Base-by-base conservation (phyloP, 2,797 vertebrate genomes). In the Erpetoichthys calabaricus region DNA sequence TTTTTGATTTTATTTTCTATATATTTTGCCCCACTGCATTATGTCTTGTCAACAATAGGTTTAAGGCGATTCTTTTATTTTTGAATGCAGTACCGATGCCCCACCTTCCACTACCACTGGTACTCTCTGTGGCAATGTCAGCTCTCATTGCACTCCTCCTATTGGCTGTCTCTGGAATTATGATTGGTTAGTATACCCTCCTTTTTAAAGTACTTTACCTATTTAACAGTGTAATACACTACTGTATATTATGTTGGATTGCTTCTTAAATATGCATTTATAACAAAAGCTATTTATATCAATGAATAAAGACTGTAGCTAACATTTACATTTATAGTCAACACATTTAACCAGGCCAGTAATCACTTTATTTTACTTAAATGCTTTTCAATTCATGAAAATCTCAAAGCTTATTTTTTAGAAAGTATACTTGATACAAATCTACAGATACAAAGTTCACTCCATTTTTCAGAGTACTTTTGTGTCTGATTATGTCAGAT, bases 121-220 rank as follows among this genome's bases (percentile, higher is more conserved):
- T 86, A 47, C 83, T 99, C 57, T 99, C 94, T 0, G 91, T 99
- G 43, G 93, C 93, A 63, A 97, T 92, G 42, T 97, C 94, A 0
- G 91, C 91, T 5, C 80, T 97, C 66, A 96, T 98, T 63, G 94
- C 94, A 4, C 92, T 90, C 62, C 85, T 98, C 45, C 86, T 99
- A 73, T 80, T 99, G 72, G 91, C 86, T 2, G 96, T 98, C 72
- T 98, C 94, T 0, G 93, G 91, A 55, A 91, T 98, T 71, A 98
- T 99, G 94, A 97, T 98, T 63, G 96, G 96, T 98, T 68, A 90
- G 92, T 89, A 50, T 25, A 4, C 1, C 42, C 50, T 51, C 49
- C 56, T 46, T 47, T 44, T 47, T 8, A 6, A 45, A 44, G 55
- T 45, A 44, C 46, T 44, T 56, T 56, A 45, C 55, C 44, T 25